A percentile compares a stretch with the other conserved stretches of the same genome.
Conservation (phyloP, 2,797 vertebrate genomes). For the Hydrophis major region DNA sequence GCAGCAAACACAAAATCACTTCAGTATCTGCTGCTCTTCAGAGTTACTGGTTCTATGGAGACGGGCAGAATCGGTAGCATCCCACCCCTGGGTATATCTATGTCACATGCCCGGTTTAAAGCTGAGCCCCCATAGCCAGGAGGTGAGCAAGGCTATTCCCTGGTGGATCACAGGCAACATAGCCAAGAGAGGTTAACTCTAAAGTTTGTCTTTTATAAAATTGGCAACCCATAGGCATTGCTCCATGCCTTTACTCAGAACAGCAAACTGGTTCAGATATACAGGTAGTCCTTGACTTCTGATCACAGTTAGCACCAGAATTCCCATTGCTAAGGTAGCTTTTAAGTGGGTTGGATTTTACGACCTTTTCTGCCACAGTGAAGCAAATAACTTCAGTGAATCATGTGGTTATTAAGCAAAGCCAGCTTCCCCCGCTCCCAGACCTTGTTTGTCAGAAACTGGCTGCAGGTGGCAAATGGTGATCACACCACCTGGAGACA, state of each 20-base stretch:
- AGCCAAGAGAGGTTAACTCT: background rate
- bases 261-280: background rate
- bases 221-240: background rate
- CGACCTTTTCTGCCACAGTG: background rate
- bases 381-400: background rate
- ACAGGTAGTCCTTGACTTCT: background rate
- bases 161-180: background rate
- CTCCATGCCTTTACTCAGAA: background rate
- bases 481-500: background rate
- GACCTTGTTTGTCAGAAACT: background rate
- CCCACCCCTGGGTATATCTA: background rate
- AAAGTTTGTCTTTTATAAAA: background rate
- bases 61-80: too few species aligned
- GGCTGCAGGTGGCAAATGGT: background rate
- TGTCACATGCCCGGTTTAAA: background rate
- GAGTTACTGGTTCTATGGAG: too few species aligned
- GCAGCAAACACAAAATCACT: too few species aligned
- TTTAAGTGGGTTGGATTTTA: background rate
- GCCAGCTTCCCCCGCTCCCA: background rate
- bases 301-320: background rate
- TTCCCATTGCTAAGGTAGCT: background rate
- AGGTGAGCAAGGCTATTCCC: background rate
- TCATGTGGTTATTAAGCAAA: background rate
- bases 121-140: background rate
- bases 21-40: too few species aligned